These are phyloP conservation scores for Macaria notata DNA, from an alignment of 2,888 invertebrate species.

Conservation along the genomic window DNA sequence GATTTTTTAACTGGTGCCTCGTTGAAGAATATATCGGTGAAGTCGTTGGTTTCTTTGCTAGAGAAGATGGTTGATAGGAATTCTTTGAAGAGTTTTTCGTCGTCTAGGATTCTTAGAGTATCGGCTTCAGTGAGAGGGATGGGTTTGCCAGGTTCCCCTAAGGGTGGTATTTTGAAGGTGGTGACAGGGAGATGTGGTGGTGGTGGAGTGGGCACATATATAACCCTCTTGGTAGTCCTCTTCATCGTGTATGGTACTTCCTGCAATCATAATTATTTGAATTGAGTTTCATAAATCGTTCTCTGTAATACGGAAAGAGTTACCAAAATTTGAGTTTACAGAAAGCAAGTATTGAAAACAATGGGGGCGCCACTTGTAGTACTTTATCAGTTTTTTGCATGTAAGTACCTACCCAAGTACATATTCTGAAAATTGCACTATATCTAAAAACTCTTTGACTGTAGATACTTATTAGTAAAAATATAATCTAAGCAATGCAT, in stretches of 20 bases:
- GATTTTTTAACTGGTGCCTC: conserved; percentile 3
- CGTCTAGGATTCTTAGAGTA: conserved; percentile 38
- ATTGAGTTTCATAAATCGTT: no score
- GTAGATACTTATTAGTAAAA: no score
- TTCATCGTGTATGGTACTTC: conserved; percentile 34
- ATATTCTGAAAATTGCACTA: no score
- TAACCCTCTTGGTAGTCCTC: conserved; percentile 37
- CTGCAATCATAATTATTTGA: conserved; percentile 36
- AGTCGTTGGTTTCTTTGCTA: conserved; percentile 44
- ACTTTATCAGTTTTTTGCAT: no score
- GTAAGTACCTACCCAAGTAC: no score
- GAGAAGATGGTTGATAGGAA: conserved; percentile 52
- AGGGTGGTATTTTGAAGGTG: conserved; percentile 43
- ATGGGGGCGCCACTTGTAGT: no score
- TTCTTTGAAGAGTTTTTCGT: conserved; percentile 46
- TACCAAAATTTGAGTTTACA: no score
- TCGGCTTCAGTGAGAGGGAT: conserved; percentile 29
- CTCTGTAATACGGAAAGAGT: no score
- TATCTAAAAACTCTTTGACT: no score
- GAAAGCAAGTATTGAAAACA: no score
- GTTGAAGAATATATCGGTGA: conserved; percentile 23
- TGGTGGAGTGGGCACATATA: conserved; percentile 1
- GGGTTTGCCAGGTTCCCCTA: conserved; percentile 28
- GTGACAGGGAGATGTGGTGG: conserved; percentile 21
- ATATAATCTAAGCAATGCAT: no score